phyloP scores from a whole-genome alignment of 2,113 vertebrate genomes.

The Emberiza fucata region DNA sequence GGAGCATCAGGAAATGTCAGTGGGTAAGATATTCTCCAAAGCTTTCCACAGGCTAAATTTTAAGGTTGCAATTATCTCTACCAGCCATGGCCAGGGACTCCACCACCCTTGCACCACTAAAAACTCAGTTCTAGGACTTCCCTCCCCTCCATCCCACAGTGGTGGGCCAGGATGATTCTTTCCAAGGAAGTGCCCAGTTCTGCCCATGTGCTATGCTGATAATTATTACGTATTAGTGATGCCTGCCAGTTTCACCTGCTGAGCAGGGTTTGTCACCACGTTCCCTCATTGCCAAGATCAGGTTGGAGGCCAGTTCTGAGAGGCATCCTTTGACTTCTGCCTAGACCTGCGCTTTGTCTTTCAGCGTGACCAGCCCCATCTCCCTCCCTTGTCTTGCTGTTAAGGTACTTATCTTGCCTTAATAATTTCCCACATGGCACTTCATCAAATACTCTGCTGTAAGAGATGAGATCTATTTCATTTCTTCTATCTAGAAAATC shows the following conservation, averaged over 20 bases:
- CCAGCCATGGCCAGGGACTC: not conserved
- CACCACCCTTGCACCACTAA: not conserved
- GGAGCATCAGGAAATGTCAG: not conserved
- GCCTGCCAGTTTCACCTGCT: not conserved
- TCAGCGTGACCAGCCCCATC: not conserved
- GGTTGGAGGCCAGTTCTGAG: not conserved
- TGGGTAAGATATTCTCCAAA: not conserved
- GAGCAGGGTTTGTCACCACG: fast-evolving
- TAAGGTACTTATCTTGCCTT: not conserved
- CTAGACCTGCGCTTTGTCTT: not conserved
- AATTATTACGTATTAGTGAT: not conserved
- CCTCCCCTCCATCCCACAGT: not conserved
- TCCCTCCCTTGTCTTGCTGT: not conserved
- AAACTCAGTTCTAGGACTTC: not conserved
- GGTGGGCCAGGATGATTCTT: not conserved
- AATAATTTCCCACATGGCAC: slow-evolving; percentile 8
- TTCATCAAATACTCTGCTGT: slow-evolving; percentile 3
- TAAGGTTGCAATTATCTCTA: not conserved
- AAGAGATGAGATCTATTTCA: slow-evolving; percentile 32
- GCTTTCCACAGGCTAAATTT: not conserved
- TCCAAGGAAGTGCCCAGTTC: not conserved
- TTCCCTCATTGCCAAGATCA: not conserved
- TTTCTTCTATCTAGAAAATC: slow-evolving; percentile 57
- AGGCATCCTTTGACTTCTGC: not conserved
- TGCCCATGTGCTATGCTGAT: fast-evolving